A percentile compares a stretch with the other conserved stretches of the same genome.
Evolutionary conservation across 2,113 vertebrate genomes (phyloP).

Genomic region (Syngnathus floridae): DNA sequence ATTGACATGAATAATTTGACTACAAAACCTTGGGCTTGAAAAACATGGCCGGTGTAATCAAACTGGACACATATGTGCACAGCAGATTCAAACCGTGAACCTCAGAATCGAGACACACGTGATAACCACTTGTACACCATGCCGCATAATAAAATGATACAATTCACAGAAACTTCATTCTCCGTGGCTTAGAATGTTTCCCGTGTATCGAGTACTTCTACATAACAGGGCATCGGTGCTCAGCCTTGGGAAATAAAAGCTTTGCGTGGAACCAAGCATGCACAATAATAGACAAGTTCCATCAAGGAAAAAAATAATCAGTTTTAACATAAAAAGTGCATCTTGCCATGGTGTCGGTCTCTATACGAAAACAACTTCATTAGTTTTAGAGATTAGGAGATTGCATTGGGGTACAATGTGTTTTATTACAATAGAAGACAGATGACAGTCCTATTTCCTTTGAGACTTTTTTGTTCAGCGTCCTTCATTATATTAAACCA

Average conservation of each 20-base stretch:
- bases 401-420: constrained; percentile 38
- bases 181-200: not conserved
- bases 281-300: constrained; percentile 35
- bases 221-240: not conserved
- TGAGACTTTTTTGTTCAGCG: constrained; percentile 39
- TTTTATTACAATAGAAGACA: constrained; percentile 46
- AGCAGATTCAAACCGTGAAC: not conserved
- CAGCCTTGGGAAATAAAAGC: not conserved
- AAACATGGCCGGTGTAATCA: constrained; percentile 26
- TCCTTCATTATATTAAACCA: constrained; percentile 53
- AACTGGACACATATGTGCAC: no score
- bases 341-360: constrained; percentile 24
- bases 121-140: not conserved
- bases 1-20: constrained; percentile 34
- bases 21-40: constrained; percentile 21
- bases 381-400: constrained; percentile 47
- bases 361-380: constrained; percentile 57
- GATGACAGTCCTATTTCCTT: constrained; percentile 53
- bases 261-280: not conserved
- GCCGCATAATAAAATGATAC: not conserved
- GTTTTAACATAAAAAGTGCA: constrained; percentile 15
- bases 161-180: not conserved
- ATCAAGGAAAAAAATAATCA: constrained; percentile 20
- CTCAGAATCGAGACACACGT: not conserved
- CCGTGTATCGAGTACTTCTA: not conserved